phyloP scores from a whole-genome alignment of 2,797 vertebrate species.

The Sciurus carolinensis region DNA sequence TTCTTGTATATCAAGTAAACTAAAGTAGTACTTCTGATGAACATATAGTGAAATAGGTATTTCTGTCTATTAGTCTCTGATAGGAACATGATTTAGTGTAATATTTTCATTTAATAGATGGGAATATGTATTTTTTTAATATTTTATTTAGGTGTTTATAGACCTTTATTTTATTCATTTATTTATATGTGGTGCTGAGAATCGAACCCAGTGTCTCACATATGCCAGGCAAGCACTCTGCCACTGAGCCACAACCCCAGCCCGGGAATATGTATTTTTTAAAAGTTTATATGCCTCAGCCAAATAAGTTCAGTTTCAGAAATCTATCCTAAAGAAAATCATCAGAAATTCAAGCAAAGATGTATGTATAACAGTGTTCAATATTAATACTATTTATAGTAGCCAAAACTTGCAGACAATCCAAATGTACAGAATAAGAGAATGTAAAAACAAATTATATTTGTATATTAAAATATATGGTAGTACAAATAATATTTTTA shows the following conservation, averaged over 20 bases:
- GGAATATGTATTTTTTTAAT: neutral
- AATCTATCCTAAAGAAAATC: neutral
- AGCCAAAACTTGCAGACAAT: neutral
- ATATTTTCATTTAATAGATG: neutral
- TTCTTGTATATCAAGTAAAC: neutral
- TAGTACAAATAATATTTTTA: neutral
- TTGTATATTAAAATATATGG: neutral
- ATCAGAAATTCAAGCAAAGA: neutral
- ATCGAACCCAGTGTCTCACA: too few relatives aligned
- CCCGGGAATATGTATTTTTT: neutral
- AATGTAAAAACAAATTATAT: constrained; percentile 9
- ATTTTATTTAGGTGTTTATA: too few relatives aligned
- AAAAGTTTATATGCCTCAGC: neutral
- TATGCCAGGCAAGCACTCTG: too few relatives aligned
- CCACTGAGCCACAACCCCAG: too few relatives aligned
- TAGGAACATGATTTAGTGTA: neutral
- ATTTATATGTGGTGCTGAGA: too few relatives aligned
- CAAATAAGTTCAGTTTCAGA: neutral
- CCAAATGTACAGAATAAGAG: neutral
- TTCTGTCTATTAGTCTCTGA: neutral
- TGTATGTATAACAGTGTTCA: neutral
- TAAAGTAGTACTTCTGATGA: neutral
- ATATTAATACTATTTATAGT: neutral
- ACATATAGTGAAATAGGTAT: neutral
- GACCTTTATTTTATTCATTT: too few relatives aligned